These are phyloP conservation scores for Zenarchopterus dispar DNA, from an alignment of 2,797 vertebrate genomes.

Conservation along the genomic window DNA sequence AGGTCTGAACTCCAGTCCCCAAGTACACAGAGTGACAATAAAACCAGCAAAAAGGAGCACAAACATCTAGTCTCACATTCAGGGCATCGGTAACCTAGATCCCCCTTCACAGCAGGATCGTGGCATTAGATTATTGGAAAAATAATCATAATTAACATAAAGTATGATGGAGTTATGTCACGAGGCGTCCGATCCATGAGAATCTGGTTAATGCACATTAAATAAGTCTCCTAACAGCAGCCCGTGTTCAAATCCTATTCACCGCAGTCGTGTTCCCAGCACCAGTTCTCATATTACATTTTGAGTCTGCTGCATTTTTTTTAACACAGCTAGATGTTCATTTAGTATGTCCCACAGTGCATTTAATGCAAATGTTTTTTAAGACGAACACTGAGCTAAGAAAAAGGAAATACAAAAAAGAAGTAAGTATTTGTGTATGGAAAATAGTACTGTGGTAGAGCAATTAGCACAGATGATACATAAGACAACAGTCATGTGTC, in stretches of 20 bases:
- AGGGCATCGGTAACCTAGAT: constrained; percentile 65
- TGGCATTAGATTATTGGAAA: constrained; percentile 66
- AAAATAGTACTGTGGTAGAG: too few relatives aligned
- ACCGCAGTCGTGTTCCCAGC: constrained; percentile 51
- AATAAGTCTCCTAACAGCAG: constrained; percentile 56
- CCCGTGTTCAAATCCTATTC: constrained; percentile 57
- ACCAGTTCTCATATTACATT: constrained; percentile 37
- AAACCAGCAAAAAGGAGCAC: constrained; percentile 41
- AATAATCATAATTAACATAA: constrained; percentile 72
- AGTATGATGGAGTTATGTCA: constrained; percentile 56
- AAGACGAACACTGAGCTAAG: constrained; percentile 4
- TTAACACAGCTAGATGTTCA: constrained; percentile 19
- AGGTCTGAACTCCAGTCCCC: background rate
- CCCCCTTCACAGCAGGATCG: constrained; percentile 42
- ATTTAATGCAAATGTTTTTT: background rate
- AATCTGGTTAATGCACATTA: constrained; percentile 53
- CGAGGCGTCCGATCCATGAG: constrained; percentile 64
- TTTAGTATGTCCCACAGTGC: background rate
- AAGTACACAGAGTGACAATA: constrained; percentile 36
- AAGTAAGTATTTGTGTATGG: background rate
- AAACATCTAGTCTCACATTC: constrained; percentile 53
- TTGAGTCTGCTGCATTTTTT: constrained; percentile 13
- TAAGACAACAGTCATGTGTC: too few relatives aligned
- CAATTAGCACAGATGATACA: too few relatives aligned
- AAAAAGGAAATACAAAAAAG: background rate